phyloP scores from a whole-genome alignment of 2,797 vertebrate genomes.

The Kryptolebias ocellatus region DNA sequence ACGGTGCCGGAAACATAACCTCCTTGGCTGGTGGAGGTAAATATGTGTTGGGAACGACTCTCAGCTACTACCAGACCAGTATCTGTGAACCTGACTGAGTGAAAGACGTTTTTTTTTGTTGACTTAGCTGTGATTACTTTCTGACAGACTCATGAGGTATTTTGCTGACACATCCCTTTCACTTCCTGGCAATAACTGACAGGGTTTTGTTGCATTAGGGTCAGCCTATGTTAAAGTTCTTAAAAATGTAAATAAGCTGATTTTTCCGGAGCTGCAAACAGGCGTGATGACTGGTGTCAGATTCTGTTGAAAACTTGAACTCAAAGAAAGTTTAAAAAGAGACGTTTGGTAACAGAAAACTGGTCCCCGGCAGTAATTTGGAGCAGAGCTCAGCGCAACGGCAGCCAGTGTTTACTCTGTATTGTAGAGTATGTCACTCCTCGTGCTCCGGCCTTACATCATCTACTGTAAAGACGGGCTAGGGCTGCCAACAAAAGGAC shows the following conservation, averaged over 20 bases:
- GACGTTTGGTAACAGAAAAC: constrained; percentile 20
- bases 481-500: constrained; percentile 58
- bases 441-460: constrained; percentile 66
- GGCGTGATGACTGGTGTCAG: constrained; percentile 24
- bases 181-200: too few species aligned
- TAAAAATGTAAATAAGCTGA: not conserved
- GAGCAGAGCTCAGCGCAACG: constrained; percentile 41
- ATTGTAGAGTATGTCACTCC: constrained; percentile 65
- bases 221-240: too few species aligned
- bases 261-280: not conserved
- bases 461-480: constrained; percentile 65
- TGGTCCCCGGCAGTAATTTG: constrained; percentile 41
- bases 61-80: too few species aligned
- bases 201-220: too few species aligned
- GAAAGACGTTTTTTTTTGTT: too few species aligned
- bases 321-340: constrained; percentile 24
- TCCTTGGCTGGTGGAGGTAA: too few species aligned
- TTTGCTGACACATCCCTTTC: too few species aligned
- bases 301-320: constrained; percentile 22
- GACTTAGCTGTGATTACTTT: too few species aligned
- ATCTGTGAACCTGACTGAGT: too few species aligned
- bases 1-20: too few species aligned
- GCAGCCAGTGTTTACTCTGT: constrained; percentile 48
- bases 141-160: too few species aligned
- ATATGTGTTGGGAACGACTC: too few species aligned